Conservation (phyloP, 2,113 vertebrate species). For the Peromyscus maniculatus region DNA sequence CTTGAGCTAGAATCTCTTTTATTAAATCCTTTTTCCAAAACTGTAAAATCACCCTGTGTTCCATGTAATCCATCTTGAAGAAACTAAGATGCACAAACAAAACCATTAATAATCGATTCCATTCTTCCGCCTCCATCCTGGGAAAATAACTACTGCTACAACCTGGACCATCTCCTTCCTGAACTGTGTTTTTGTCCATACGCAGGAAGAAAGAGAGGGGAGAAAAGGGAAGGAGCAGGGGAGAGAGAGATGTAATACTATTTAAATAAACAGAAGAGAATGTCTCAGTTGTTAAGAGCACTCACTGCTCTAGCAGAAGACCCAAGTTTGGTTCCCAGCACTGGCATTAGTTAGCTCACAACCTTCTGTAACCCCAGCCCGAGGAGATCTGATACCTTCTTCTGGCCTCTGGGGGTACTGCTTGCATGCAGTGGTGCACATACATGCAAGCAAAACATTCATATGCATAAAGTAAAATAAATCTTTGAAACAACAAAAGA, state of each 20-base stretch:
- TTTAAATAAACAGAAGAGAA: neutral
- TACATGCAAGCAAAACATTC: neutral
- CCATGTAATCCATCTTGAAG: neutral
- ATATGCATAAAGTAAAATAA: too few relatives aligned
- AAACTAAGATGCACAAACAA: conserved; percentile 21
- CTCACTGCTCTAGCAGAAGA: neutral
- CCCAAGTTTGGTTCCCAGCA: neutral
- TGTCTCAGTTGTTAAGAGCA: neutral
- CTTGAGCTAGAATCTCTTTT: conserved; percentile 4
- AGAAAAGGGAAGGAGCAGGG: fast-evolving
- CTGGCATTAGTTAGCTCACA: too few relatives aligned
- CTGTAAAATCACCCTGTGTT: neutral
- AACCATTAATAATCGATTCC: neutral
- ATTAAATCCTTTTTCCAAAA: conserved; percentile 24
- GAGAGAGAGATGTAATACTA: neutral
- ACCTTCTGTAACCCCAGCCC: neutral
- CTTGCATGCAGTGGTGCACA: too few relatives aligned
- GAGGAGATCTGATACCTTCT: neutral
- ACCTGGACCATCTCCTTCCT: neutral
- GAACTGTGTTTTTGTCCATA: neutral
- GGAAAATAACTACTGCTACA: neutral
- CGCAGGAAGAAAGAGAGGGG: neutral
- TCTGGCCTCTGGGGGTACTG: neutral
- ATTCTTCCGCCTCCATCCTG: neutral
- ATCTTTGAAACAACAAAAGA: neutral